These are phyloP conservation scores for Arremon brunneinucha DNA, from an alignment of 2,797 vertebrate species.

Conservation along the genomic window DNA sequence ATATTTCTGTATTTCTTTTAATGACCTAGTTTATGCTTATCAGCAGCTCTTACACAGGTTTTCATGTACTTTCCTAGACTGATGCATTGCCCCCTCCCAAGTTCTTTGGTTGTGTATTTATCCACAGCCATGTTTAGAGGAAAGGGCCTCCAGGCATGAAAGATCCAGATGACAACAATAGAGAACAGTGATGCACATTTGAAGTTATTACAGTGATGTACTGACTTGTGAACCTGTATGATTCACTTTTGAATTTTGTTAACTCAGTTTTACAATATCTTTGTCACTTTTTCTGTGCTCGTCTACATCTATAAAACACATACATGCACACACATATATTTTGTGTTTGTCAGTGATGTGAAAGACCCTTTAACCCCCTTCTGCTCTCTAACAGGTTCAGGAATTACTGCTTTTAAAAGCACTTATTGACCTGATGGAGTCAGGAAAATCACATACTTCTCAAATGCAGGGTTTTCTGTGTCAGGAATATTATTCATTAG, in stretches of 20 bases:
- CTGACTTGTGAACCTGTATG: neutral
- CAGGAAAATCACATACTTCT: neutral
- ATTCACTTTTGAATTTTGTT: neutral
- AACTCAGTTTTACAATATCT: neutral
- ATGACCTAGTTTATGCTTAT: neutral
- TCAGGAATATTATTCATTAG: neutral
- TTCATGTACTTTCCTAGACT: neutral
- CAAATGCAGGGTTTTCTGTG: neutral
- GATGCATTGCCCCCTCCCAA: neutral
- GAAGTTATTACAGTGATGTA: neutral
- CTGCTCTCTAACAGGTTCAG: neutral
- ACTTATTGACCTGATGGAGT: neutral
- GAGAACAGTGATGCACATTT: neutral
- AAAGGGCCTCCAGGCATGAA: neutral
- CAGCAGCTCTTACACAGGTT: neutral
- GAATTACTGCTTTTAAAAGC: neutral
- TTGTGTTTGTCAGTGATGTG: neutral
- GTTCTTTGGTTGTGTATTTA: neutral
- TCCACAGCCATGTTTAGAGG: neutral
- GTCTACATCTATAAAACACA: neutral
- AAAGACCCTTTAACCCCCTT: neutral
- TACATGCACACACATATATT: neutral
- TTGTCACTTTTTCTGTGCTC: neutral
- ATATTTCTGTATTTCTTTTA: neutral
- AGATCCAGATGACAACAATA: neutral